These are phyloP conservation scores for Hemistola chrysoprasaria DNA, from an alignment of 2,888 invertebrate species.

Conservation along the genomic window DNA sequence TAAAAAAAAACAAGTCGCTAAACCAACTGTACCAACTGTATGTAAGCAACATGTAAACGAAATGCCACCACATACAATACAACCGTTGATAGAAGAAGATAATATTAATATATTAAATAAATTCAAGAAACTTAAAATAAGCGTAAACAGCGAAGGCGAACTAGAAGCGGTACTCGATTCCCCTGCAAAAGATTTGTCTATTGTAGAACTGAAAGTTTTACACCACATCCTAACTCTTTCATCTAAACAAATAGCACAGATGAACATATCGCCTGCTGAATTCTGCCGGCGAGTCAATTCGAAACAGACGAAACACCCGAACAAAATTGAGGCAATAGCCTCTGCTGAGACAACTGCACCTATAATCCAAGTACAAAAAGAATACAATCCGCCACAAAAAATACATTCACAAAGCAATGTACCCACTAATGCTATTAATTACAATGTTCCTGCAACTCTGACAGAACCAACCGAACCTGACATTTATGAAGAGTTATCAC, in stretches of 20 bases:
- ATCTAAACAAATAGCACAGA: slow-evolving; percentile 28
- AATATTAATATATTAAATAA: slow-evolving; percentile 4
- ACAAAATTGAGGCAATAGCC: too few species aligned
- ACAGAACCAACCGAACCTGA: not conserved
- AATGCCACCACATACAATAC: too few species aligned
- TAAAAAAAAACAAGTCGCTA: too few species aligned
- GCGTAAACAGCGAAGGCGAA: slow-evolving; percentile 11
- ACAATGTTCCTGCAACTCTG: not conserved
- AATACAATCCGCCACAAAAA: too few species aligned
- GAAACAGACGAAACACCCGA: too few species aligned
- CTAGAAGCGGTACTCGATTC: slow-evolving; percentile 19
- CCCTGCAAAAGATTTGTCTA: slow-evolving; percentile 27
- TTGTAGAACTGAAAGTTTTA: slow-evolving; percentile 34
- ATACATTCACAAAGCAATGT: too few species aligned
- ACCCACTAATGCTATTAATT: too few species aligned
- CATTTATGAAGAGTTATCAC: slow-evolving; percentile 1
- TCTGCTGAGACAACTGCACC: too few species aligned
- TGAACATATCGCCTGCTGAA: slow-evolving; percentile 19
- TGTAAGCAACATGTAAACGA: too few species aligned
- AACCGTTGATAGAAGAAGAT: too few species aligned
- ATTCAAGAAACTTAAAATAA: slow-evolving; percentile 15
- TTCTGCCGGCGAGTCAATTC: slow-evolving; percentile 19
- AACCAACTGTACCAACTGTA: too few species aligned
- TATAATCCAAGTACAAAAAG: too few species aligned
- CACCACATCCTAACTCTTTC: slow-evolving; percentile 33